These are phyloP conservation scores for Pseudobourletiella spinata DNA, from an alignment of 1,140 invertebrate genomes.

Conservation along the genomic window DNA sequence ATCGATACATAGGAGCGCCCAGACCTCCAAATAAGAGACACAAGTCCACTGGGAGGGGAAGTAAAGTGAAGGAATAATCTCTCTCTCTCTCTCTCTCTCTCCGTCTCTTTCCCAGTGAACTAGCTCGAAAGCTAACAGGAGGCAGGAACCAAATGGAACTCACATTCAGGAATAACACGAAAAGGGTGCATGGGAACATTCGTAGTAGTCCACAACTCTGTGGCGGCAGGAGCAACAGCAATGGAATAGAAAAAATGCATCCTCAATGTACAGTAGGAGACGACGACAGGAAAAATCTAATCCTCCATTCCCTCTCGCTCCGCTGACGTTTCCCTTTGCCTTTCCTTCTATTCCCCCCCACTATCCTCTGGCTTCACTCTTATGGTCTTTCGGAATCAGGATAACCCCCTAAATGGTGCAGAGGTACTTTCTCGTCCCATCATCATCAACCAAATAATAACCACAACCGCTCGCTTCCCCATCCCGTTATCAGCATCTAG, in stretches of 20 bases:
- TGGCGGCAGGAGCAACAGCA: too few relatives aligned
- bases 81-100: neutral
- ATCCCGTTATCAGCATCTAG: too few relatives aligned
- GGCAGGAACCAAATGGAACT: too few relatives aligned
- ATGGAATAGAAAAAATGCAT: too few relatives aligned
- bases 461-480: too few relatives aligned
- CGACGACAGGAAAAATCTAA: neutral
- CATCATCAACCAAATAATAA: too few relatives aligned
- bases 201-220: too few relatives aligned
- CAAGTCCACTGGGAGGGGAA: neutral
- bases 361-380: neutral
- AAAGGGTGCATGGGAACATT: neutral
- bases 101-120: too few relatives aligned
- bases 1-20: neutral
- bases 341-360: neutral
- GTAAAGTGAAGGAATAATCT: slow-evolving; percentile 4
- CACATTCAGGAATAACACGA: neutral
- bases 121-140: too few relatives aligned
- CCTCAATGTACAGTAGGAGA: too few relatives aligned
- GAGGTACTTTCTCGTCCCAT: too few relatives aligned
- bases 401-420: too few relatives aligned
- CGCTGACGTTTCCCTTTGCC: neutral
- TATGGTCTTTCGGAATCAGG: neutral
- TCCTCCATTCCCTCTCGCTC: neutral
- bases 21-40: neutral